Evolutionary conservation across 1,140 invertebrate genomes (phyloP), one percentile per base, ranked within the genome.

Genomic region (Anoplophora glabripennis): DNA sequence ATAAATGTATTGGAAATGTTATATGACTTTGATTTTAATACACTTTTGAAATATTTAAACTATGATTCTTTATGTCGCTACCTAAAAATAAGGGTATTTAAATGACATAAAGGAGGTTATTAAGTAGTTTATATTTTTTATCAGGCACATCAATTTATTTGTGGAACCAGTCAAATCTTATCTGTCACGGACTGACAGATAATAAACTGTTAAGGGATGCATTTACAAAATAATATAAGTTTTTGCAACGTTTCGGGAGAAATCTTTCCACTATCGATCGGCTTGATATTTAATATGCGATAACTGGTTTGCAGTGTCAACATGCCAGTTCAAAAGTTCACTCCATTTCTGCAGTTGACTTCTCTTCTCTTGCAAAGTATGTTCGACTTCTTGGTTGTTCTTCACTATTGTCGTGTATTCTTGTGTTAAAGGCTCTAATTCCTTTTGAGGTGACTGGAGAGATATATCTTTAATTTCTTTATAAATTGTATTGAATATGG

Each of bases 391-490:
- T 72, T 90, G 86, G 67, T 92, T 94, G 63, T 87, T 86, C 42
- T 85, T 79, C 21, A 89, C 85, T 36, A 94, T 76, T 21, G 83
- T 80, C 0, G 85, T 84, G 69, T 92, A 93, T 4, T 84, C 84
- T 49, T 90, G 84, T 64, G 87, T 85, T 0, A 94, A 75, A n/a
- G 82, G 75, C 53, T 85, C 81, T 5, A 83, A 81, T 71, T 94
- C 91, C 61, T 87, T 83, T 1, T 86, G 80, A 28, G 83, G 83
- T 37, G 86, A 84, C n/a, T 82, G 78, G 1, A 84, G 69, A 0
- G 86, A 84, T 46, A 94, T 78, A 55, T 86, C 83, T 66, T 92
- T 92, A 0, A 95, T 84, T 78, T 94, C 89, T 63, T 89, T 85
- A 57, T 91, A 89, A 54, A 93, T 90, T 14, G 81, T 79, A 55